These are phyloP conservation scores for Notolepis coatsorum DNA, from an alignment of 2,797 vertebrate genomes.

Conservation along the genomic window DNA sequence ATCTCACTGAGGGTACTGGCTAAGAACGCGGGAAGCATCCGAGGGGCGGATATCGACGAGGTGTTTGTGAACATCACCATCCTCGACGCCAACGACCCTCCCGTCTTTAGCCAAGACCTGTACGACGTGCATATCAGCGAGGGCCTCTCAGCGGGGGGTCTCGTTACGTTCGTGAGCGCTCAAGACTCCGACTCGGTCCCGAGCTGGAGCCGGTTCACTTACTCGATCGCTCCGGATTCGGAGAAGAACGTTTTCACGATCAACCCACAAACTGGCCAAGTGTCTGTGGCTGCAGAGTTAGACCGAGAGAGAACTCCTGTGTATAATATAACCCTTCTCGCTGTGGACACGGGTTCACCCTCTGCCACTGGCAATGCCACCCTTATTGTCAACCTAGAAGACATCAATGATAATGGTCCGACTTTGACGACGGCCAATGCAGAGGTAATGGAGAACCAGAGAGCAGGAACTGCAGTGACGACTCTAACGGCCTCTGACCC, in stretches of 20 bases:
- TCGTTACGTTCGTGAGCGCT: slow-evolving; percentile 95
- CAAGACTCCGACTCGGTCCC: slow-evolving; percentile 97
- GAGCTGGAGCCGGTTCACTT: slow-evolving; percentile 97
- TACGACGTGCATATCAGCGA: slow-evolving; percentile 94
- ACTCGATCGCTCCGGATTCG: slow-evolving; percentile 88
- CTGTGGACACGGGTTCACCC: slow-evolving; percentile 91
- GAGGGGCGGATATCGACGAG: slow-evolving; percentile 95
- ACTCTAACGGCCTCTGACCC: slow-evolving; percentile 89
- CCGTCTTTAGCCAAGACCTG: slow-evolving; percentile 89
- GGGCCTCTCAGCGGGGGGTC: slow-evolving; percentile 89
- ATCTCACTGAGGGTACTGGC: slow-evolving; percentile 93
- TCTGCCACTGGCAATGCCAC: slow-evolving; percentile 92
- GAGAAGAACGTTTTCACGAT: slow-evolving; percentile 91
- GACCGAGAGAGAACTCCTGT: slow-evolving; percentile 92
- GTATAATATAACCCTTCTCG: slow-evolving; percentile 92
- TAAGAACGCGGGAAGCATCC: slow-evolving; percentile 94
- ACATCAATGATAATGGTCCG: slow-evolving; percentile 97
- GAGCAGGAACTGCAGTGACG: slow-evolving; percentile 88
- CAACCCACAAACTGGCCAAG: slow-evolving; percentile 94
- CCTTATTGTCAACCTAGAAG: slow-evolving; percentile 92
- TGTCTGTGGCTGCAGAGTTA: slow-evolving; percentile 91
- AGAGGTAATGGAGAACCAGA: slow-evolving; percentile 94
- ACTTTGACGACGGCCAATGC: slow-evolving; percentile 85
- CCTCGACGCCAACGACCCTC: slow-evolving; percentile 97
- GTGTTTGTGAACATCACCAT: slow-evolving; percentile 95